phyloP scores from a whole-genome alignment of 2,113 vertebrate species.

The Phycodurus eques region DNA sequence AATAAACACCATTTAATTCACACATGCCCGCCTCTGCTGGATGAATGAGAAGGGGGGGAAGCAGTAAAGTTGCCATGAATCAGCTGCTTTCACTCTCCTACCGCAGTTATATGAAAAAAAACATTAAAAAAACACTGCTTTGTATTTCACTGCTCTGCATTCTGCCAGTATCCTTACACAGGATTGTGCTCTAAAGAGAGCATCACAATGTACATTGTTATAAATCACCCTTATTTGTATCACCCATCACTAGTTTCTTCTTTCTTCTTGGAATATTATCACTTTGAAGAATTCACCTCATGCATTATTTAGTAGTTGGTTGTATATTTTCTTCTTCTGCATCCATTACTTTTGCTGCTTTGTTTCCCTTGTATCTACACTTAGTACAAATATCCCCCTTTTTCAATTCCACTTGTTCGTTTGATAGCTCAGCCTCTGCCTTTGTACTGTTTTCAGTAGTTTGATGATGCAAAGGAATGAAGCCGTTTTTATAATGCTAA shows the following conservation, averaged over 20 bases:
- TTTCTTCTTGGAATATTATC: not conserved
- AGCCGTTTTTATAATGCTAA: not conserved
- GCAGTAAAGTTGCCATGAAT: conserved; percentile 47
- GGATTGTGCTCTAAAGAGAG: conserved; percentile 1
- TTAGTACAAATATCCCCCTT: not conserved
- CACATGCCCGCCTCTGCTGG: conserved; percentile 48
- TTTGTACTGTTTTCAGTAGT: not conserved
- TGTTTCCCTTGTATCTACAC: not conserved
- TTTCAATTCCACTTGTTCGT: not conserved
- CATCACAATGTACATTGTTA: not conserved
- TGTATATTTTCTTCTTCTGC: not conserved
- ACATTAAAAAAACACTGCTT: conserved; percentile 25
- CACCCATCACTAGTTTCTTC: not conserved
- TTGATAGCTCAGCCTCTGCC: not conserved
- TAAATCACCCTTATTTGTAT: not conserved
- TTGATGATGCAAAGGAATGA: not conserved
- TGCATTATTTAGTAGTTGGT: not conserved
- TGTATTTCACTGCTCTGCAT: conserved; percentile 22
- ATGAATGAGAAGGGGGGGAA: conserved; percentile 30
- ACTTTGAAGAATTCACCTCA: no score
- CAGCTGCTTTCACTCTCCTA: conserved; percentile 33
- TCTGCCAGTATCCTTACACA: conserved; percentile 33
- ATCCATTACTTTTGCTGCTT: not conserved
- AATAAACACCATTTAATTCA: conserved; percentile 37
- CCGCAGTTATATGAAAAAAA: conserved; percentile 18